Base-by-base conservation (phyloP, 1,140 invertebrate species). In the Whitmania pigra region DNA sequence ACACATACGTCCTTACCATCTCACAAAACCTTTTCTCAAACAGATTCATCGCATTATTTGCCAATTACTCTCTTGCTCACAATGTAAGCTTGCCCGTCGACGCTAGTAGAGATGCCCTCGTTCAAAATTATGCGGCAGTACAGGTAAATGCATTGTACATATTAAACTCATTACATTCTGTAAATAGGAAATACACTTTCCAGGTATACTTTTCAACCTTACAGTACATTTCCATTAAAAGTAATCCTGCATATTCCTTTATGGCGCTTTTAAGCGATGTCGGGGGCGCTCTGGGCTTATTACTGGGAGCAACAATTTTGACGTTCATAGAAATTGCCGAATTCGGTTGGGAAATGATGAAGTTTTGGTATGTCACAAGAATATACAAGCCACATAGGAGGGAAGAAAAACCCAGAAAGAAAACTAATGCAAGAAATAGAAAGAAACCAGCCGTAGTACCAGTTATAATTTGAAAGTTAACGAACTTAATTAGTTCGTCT, bases 211-310 rank as follows among this genome's bases (percentile, higher is more conserved):
- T 31, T 68, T 68, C 67, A 13, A 68, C 67, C 25, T 13, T 68
- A 22, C 29, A 68, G 25, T 68, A 68, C 67, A 31, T 36, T 36
- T 31, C 27, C n/a, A 68, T 68, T 29, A 43, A 25, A 43, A 68
- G 22, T 31, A 31, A 68, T 22, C 40, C 67, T 15, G 27, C 25
- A 0, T 68, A 68, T 40, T 68, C 67, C 29, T 68, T 68, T 43
- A 68, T 68, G 67, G 67, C 25, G 11, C 67, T 68, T 25, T 40
- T 68, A 43, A 68, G 67, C 36, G 67, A 68, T 36, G 36, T 68
- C n/a, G 67, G 67, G 3, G 67, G 67, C 1, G 67, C 67, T 18
- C 67, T 68, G 11, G 67, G 67, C n/a, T 36, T 68, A 22, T 36
- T 68, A 22, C 20, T 68, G n/a, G 67, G 67, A 68, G 67, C 67